Conservation (phyloP, 1,140 invertebrate genomes). For the Orius insidiosus region DNA sequence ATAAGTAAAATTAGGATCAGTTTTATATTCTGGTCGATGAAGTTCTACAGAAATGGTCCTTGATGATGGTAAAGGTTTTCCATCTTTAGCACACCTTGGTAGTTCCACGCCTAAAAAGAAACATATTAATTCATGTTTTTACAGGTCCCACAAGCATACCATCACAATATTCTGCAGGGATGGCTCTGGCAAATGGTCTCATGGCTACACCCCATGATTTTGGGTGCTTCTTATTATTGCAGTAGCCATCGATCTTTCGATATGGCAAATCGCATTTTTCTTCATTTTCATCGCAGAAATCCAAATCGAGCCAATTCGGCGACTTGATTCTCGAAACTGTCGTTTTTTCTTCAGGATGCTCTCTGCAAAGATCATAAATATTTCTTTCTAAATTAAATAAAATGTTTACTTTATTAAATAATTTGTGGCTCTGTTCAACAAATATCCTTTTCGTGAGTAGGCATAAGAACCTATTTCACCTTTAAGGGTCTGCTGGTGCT, state of each 20-base stretch:
- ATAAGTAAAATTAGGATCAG: constrained; percentile 46
- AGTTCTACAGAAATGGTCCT: constrained; percentile 52
- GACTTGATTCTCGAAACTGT: too few relatives aligned
- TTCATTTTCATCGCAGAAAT: background rate
- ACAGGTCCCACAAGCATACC: constrained; percentile 31
- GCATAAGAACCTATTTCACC: too few relatives aligned
- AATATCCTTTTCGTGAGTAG: too few relatives aligned
- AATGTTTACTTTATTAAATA: too few relatives aligned
- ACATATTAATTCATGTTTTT: constrained; percentile 1
- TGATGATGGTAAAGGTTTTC: constrained; percentile 45
- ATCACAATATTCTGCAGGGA: constrained; percentile 59
- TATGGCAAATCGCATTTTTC: constrained; percentile 30
- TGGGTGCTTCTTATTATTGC: constrained; percentile 56
- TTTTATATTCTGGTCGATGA: constrained; percentile 48
- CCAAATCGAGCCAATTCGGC: too few relatives aligned
- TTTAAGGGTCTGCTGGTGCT: too few relatives aligned
- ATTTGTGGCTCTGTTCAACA: too few relatives aligned
- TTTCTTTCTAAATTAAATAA: too few relatives aligned
- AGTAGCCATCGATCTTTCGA: constrained; percentile 54
- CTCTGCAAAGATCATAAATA: too few relatives aligned
- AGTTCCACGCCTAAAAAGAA: constrained; percentile 38
- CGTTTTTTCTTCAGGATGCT: too few relatives aligned
- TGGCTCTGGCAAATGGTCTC: constrained; percentile 52
- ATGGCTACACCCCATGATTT: constrained; percentile 49
- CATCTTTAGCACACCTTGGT: constrained; percentile 39